Evolutionary conservation across 2,888 invertebrate genomes (phyloP).

Genomic region (Arctia plantaginis): DNA sequence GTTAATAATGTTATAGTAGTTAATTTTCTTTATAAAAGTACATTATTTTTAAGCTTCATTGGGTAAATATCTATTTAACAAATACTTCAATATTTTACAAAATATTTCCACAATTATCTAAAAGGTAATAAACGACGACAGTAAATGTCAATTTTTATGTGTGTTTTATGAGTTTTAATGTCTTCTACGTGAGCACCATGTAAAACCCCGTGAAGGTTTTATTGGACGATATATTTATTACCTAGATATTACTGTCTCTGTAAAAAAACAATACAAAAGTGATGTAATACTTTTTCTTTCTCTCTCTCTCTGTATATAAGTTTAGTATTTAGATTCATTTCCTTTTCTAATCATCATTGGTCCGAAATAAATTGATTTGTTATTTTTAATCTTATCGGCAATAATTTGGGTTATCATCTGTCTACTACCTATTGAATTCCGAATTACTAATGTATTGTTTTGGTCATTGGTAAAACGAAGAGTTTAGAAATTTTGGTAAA

Average conservation of each 20-base stretch:
- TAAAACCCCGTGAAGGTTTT: neutral
- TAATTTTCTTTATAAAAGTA: no score
- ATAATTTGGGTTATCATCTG: no score
- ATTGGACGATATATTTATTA: constrained; percentile 3
- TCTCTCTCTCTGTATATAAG: neutral
- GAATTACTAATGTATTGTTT: no score
- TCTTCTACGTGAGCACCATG: constrained; percentile 12
- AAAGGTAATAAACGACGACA: constrained; percentile 4
- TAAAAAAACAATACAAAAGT: neutral
- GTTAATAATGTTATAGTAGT: neutral
- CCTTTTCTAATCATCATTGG: no score
- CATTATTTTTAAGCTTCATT: no score
- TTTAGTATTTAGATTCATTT: no score
- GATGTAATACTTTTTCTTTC: neutral
- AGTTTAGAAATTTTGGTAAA: no score
- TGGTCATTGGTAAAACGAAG: no score
- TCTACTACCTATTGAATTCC: no score
- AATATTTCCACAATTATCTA: constrained; percentile 4
- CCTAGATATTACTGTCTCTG: neutral
- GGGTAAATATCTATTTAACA: no score
- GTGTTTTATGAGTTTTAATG: constrained; percentile 17
- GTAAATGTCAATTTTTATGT: constrained; percentile 8
- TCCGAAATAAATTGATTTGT: no score
- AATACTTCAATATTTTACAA: neutral
- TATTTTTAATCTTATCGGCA: no score